Evolutionary conservation across 2,888 invertebrate species (phyloP).

Genomic region (Flabesymbios commensalis): DNA sequence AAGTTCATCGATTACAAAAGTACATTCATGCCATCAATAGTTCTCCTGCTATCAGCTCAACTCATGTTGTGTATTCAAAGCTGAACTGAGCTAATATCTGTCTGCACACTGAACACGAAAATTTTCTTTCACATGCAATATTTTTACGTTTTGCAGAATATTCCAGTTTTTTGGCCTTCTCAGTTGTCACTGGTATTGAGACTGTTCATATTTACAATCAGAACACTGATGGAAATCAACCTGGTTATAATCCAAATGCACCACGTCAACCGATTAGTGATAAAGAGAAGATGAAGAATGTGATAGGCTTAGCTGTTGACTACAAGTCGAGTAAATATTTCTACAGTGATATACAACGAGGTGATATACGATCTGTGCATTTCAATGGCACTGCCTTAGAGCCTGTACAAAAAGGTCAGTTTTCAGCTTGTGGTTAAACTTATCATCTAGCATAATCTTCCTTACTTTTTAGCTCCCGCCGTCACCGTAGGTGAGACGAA

Average conservation of each 20-base stretch:
- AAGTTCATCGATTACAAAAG: too few species aligned
- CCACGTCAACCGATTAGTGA: slow-evolving; percentile 77
- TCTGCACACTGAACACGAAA: too few species aligned
- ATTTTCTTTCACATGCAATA: slow-evolving; percentile 4
- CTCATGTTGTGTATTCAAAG: too few species aligned
- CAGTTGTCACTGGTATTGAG: slow-evolving; percentile 79
- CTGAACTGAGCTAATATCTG: too few species aligned
- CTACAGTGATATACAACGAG: slow-evolving; percentile 87
- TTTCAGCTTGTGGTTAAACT: not conserved
- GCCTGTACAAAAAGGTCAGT: slow-evolving; percentile 63
- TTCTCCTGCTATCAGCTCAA: too few species aligned
- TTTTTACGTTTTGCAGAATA: slow-evolving; percentile 14
- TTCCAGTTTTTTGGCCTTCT: slow-evolving; percentile 77
- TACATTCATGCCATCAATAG: too few species aligned
- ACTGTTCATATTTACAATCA: slow-evolving; percentile 72
- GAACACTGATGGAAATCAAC: slow-evolving; percentile 70
- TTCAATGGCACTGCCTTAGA: slow-evolving; percentile 79
- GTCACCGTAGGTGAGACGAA: too few species aligned
- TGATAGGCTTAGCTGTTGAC: slow-evolving; percentile 82
- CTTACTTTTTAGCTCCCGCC: too few species aligned
- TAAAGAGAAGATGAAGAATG: slow-evolving; percentile 76
- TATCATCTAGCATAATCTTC: not conserved
- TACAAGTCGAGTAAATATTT: slow-evolving; percentile 73
- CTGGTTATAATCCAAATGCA: too few species aligned
- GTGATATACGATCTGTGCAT: slow-evolving; percentile 78